phyloP scores from a whole-genome alignment of 1,140 invertebrate genomes.

The Phymastichus coffea region DNA sequence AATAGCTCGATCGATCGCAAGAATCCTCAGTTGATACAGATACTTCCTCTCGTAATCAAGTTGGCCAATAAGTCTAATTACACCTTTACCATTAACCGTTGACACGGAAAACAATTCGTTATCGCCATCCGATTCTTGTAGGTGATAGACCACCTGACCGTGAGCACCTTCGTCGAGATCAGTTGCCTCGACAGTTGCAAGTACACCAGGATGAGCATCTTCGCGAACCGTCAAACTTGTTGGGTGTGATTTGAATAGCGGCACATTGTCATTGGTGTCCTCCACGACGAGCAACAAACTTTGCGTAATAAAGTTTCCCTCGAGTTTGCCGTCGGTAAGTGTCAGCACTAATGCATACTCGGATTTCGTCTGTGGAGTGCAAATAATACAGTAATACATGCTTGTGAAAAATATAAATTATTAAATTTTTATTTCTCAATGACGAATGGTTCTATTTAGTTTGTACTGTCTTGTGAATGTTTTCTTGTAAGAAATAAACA shows the following conservation, averaged over 20 bases:
- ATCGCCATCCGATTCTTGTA: slow-evolving; percentile 80
- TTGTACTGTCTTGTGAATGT: no score
- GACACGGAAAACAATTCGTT: slow-evolving; percentile 76
- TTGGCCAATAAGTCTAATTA: slow-evolving; percentile 72
- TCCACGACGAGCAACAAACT: slow-evolving; percentile 85
- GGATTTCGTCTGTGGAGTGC: slow-evolving; percentile 75
- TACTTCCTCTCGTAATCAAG: slow-evolving; percentile 89
- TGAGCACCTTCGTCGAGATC: slow-evolving; percentile 89
- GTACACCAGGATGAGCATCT: slow-evolving; percentile 70
- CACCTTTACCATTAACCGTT: slow-evolving; percentile 85
- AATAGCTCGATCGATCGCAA: slow-evolving; percentile 83
- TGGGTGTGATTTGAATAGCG: slow-evolving; percentile 83
- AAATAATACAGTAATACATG: no score
- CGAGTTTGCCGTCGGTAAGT: slow-evolving; percentile 82
- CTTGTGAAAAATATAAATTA: no score
- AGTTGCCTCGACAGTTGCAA: slow-evolving; percentile 81
- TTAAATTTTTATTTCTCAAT: no score
- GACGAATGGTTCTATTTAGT: no score
- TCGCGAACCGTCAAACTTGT: slow-evolving; percentile 78
- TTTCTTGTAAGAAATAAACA: no score
- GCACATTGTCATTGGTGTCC: slow-evolving; percentile 89
- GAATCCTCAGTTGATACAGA: slow-evolving; percentile 80
- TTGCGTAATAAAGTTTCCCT: slow-evolving; percentile 88
- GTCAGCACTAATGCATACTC: slow-evolving; percentile 88
- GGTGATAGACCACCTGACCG: slow-evolving; percentile 75